phyloP scores from a whole-genome alignment of 2,888 invertebrate species.

The Octodonta nipae region DNA sequence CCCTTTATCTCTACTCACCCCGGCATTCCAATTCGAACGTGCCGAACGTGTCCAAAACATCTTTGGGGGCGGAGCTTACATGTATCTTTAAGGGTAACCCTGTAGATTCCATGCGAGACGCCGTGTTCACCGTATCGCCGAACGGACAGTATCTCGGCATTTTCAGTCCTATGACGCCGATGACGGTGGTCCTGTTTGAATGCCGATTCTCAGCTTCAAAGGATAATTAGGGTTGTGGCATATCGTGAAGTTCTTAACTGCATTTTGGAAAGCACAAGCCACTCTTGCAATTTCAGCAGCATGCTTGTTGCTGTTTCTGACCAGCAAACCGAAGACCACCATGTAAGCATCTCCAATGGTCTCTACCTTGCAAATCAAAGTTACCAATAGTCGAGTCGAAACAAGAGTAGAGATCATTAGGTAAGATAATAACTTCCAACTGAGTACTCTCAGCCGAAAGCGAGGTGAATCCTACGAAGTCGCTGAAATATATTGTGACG shows the following conservation, averaged over 20 bases:
- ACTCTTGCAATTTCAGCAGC: conserved; percentile 86
- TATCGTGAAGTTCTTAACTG: conserved; percentile 78
- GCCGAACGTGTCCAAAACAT: conserved; percentile 68
- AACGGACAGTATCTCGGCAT: conserved; percentile 90
- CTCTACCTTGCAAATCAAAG: conserved; percentile 86
- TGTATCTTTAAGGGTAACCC: conserved; percentile 84
- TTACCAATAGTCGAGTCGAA: conserved; percentile 94
- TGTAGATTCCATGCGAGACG: conserved; percentile 82
- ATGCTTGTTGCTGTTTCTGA: conserved; percentile 77
- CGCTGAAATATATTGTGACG: conserved; percentile 94
- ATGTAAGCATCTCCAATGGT: conserved; percentile 91
- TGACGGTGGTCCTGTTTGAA: conserved; percentile 69
- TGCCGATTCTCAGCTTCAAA: conserved; percentile 80
- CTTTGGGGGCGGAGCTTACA: conserved; percentile 77
- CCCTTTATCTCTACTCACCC: conserved; percentile 88
- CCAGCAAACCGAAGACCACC: conserved; percentile 87
- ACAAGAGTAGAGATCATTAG: conserved; percentile 94
- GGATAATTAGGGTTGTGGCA: conserved; percentile 80
- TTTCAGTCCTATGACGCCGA: conserved; percentile 83
- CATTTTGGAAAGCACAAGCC: conserved; percentile 72
- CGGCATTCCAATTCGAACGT: conserved; percentile 70
- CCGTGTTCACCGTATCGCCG: conserved; percentile 85
- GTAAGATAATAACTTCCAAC: conserved; percentile 80
- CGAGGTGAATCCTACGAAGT: conserved; percentile 87
- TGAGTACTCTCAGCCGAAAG: conserved; percentile 85